A percentile compares a stretch with the other conserved stretches of the same genome.
Evolutionary conservation across 2,113 vertebrate species (phyloP).

Genomic region (Daphoenositta chrysoptera): DNA sequence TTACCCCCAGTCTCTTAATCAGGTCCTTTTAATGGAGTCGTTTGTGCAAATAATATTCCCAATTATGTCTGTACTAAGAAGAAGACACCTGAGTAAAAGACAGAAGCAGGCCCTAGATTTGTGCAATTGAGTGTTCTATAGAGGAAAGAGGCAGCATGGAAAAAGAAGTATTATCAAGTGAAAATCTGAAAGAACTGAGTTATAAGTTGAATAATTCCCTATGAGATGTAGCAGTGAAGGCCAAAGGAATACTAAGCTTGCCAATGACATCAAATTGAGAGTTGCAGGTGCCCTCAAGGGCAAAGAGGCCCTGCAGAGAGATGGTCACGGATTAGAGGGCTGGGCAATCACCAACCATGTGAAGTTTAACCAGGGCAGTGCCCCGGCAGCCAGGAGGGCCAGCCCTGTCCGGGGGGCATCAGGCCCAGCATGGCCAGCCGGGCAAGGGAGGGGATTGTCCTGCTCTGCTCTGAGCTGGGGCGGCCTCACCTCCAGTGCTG

Average conservation of each 20-base stretch:
- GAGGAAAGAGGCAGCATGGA: neutral
- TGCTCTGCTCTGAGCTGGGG: fast-evolving
- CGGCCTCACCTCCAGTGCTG: fast-evolving
- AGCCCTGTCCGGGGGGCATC: fast-evolving
- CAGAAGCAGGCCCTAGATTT: neutral
- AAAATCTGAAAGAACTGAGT: neutral
- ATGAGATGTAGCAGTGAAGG: neutral
- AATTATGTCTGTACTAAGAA: neutral
- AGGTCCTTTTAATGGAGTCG: neutral
- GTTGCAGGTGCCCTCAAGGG: neutral
- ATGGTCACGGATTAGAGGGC: fast-evolving
- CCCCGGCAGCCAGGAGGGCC: neutral
- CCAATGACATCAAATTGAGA: neutral
- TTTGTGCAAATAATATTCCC: neutral
- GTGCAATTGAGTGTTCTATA: neutral
- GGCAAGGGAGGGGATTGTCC: neutral
- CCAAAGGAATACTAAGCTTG: neutral
- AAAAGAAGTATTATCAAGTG: neutral
- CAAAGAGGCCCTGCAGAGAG: neutral
- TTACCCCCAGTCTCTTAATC: neutral
- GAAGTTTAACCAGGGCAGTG: neutral
- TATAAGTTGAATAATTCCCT: neutral
- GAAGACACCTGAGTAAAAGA: neutral
- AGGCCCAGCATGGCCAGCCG: fast-evolving
- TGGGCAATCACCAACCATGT: fast-evolving